These are phyloP conservation scores for Orthonychiurus folsomi DNA, from an alignment of 2,888 invertebrate species.

Conservation along the genomic window DNA sequence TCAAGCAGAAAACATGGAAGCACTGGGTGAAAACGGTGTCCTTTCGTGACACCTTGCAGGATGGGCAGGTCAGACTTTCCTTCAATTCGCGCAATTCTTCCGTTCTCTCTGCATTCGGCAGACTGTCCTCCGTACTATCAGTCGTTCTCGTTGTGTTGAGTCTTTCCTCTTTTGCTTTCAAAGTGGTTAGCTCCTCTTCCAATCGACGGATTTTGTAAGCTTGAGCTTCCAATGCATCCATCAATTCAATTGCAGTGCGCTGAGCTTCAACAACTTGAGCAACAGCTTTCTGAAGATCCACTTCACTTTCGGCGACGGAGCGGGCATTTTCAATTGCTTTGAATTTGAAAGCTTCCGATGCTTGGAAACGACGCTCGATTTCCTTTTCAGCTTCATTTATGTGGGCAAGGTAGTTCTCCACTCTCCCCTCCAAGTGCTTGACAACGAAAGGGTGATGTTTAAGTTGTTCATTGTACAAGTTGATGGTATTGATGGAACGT, in stretches of 20 bases:
- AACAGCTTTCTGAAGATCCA: conserved; percentile 68
- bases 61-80: conserved; percentile 94
- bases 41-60: conserved; percentile 95
- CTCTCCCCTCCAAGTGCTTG: conserved; percentile 89
- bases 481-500: conserved; percentile 70
- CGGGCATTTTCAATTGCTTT: conserved; percentile 97
- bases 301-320: conserved; percentile 88
- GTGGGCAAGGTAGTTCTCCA: conserved; percentile 81
- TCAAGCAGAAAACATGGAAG: conserved; percentile 99
- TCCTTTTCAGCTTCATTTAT: conserved; percentile 91
- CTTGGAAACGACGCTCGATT: conserved; percentile 80
- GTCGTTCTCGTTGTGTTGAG: conserved; percentile 96
- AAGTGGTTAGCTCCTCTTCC: conserved; percentile 88
- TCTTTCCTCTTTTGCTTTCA: conserved; percentile 84
- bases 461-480: conserved; percentile 53
- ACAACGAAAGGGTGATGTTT: conserved; percentile 92
- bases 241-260: conserved; percentile 92
- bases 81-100: conserved; percentile 97
- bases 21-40: conserved; percentile 98
- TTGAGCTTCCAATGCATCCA: conserved; percentile 88
- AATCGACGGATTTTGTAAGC: conserved; percentile 92
- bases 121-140: conserved; percentile 92
- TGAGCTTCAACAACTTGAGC: conserved; percentile 97
- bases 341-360: conserved; percentile 95
- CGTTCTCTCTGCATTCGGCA: conserved; percentile 86